A percentile compares a stretch with the other conserved stretches of the same genome.
phyloP scores from a whole-genome alignment of 2,888 invertebrate species.

The Pollenia griseotomentosa region DNA sequence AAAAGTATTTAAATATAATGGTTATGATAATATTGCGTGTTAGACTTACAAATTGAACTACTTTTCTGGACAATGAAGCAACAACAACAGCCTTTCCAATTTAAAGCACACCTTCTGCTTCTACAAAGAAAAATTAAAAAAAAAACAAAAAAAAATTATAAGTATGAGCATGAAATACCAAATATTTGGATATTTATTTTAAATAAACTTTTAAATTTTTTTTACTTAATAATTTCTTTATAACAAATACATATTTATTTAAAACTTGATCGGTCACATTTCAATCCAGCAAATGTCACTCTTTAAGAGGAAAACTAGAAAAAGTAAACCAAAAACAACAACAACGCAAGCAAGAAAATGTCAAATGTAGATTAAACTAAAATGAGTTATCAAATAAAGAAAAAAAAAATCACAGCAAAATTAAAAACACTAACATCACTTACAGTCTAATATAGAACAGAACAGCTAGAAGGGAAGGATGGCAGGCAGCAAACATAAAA shows the following conservation, averaged over 20 bases:
- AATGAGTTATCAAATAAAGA: constrained; percentile 18
- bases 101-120: constrained; percentile 8
- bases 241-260: neutral
- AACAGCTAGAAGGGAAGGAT: neutral
- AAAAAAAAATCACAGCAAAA: neutral
- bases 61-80: constrained; percentile 56
- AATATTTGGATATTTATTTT: neutral
- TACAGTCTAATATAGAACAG: neutral
- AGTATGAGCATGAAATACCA: neutral
- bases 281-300: constrained; percentile 45
- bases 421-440: neutral
- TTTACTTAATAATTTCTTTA: constrained; percentile 1
- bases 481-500: neutral
- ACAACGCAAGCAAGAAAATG: constrained; percentile 34
- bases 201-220: too few species aligned
- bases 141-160: neutral
- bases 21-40: constrained; percentile 68
- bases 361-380: constrained; percentile 56
- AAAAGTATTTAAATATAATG: constrained; percentile 57
- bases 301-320: constrained; percentile 3
- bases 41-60: constrained; percentile 63
- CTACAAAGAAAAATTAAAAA: constrained; percentile 16
- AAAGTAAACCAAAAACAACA: neutral
- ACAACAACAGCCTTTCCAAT: constrained; percentile 14
- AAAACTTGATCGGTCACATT: constrained; percentile 47